Evolutionary conservation across 2,113 vertebrate genomes (phyloP).

Genomic region (Anoura caudifer): DNA sequence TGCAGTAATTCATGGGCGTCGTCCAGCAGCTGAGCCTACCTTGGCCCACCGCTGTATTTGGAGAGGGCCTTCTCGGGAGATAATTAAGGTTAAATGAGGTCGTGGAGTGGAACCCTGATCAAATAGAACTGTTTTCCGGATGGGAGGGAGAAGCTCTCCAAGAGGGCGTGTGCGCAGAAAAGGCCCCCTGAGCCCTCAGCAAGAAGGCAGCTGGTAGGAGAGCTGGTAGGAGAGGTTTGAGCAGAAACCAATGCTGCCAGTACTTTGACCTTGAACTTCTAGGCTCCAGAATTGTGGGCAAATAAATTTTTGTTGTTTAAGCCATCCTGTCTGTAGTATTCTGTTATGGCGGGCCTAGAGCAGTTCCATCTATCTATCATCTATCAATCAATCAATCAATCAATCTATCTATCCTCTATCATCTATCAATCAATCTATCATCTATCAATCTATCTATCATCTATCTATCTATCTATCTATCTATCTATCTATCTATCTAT

Average conservation of each 20-base stretch:
- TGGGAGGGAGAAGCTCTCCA: not conserved
- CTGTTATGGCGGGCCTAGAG: not conserved
- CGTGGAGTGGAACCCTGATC: not conserved
- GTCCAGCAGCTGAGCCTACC: not conserved
- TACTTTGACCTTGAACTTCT: too few relatives aligned
- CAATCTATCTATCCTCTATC: not conserved
- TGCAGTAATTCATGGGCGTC: not conserved
- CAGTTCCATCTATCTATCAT: not conserved
- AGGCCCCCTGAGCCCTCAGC: not conserved
- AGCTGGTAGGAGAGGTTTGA: not conserved
- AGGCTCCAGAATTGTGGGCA: too few relatives aligned
- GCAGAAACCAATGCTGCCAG: not conserved
- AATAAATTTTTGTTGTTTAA: too few relatives aligned
- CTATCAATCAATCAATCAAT: not conserved
- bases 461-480: not conserved
- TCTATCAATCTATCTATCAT: not conserved
- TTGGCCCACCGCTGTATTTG: not conserved
- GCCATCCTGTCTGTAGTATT: too few relatives aligned
- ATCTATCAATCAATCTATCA: not conserved
- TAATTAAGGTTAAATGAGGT: not conserved
- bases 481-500: not conserved
- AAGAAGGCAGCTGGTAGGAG: not conserved
- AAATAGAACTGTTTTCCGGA: not conserved
- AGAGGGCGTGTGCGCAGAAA: not conserved
- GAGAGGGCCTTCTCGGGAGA: not conserved